Evolutionary conservation across 2,888 invertebrate genomes (phyloP).

Genomic region (Ichneumoninae sp.): DNA sequence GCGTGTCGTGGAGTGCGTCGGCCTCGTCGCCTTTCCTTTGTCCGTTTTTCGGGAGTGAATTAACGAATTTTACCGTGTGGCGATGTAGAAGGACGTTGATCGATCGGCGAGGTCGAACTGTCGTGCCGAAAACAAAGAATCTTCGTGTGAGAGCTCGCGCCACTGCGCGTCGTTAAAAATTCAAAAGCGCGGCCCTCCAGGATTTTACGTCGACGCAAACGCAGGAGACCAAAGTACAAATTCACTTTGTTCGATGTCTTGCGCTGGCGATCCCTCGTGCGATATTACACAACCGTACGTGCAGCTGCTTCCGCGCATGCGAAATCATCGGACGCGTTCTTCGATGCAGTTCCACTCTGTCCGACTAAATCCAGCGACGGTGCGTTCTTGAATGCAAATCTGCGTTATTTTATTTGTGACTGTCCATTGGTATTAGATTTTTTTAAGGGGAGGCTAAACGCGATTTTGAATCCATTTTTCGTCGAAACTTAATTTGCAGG

Average conservation of each 20-base stretch:
- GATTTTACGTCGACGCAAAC: background rate
- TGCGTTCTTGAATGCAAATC: too few species aligned
- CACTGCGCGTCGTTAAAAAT: background rate
- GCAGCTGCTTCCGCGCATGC: background rate
- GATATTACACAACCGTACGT: background rate
- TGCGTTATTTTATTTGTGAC: too few species aligned
- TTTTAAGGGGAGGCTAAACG: too few species aligned
- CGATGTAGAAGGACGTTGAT: background rate
- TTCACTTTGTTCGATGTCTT: background rate
- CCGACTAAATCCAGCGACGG: too few species aligned
- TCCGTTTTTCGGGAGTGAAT: too few species aligned
- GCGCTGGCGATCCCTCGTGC: background rate
- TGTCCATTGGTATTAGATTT: too few species aligned
- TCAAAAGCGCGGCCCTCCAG: background rate
- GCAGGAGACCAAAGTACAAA: background rate
- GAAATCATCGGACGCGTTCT: background rate
- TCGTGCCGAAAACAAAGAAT: background rate
- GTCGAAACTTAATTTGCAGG: too few species aligned
- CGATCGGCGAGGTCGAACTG: background rate
- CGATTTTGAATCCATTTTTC: too few species aligned
- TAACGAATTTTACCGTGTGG: background rate
- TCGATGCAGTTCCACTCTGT: too few species aligned
- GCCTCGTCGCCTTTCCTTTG: too few species aligned
- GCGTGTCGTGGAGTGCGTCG: too few species aligned
- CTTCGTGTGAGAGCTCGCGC: background rate